Percentiles rank a stretch among this genome's conserved stretches.
Evolutionary conservation across 1,140 invertebrate species (phyloP).

Genomic region (Aporrectodea caliginosa): DNA sequence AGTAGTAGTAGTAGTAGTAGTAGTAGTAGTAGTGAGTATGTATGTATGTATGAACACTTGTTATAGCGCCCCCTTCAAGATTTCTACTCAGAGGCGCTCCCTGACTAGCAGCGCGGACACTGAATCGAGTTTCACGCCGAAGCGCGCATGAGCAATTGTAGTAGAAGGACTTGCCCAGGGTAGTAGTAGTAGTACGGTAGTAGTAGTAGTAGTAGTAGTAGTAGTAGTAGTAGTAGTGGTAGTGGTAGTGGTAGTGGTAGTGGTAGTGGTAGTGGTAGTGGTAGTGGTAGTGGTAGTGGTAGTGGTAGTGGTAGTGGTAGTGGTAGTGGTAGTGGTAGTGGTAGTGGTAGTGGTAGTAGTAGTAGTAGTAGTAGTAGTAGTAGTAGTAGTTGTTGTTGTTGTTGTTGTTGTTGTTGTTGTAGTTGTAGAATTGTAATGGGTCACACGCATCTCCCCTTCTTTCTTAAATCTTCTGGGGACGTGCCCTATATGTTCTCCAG

Average conservation of each 20-base stretch:
- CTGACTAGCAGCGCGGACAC: too few species aligned
- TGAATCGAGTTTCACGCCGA: too few species aligned
- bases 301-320: background rate
- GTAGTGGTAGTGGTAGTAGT: background rate
- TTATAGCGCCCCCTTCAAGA: too few species aligned
- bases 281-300: background rate
- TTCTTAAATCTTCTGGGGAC: too few species aligned
- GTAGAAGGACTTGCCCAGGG: background rate
- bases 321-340: background rate
- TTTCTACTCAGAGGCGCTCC: too few species aligned
- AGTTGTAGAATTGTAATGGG: background rate
- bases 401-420: background rate
- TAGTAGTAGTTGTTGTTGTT: slow-evolving; percentile 3
- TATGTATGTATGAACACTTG: too few species aligned
- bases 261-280: background rate
- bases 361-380: slow-evolving; percentile 2
- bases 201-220: background rate
- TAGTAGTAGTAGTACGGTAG: slow-evolving; percentile 3
- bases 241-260: background rate
- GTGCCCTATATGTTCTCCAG: too few species aligned
- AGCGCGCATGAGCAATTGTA: background rate
- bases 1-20: slow-evolving; percentile 2
- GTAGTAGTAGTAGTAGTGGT: background rate
- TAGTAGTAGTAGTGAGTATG: slow-evolving; percentile 3
- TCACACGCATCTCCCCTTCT: too few species aligned